Base-by-base conservation (phyloP, 2,888 invertebrate genomes). In the Polydesmus complanatus region DNA sequence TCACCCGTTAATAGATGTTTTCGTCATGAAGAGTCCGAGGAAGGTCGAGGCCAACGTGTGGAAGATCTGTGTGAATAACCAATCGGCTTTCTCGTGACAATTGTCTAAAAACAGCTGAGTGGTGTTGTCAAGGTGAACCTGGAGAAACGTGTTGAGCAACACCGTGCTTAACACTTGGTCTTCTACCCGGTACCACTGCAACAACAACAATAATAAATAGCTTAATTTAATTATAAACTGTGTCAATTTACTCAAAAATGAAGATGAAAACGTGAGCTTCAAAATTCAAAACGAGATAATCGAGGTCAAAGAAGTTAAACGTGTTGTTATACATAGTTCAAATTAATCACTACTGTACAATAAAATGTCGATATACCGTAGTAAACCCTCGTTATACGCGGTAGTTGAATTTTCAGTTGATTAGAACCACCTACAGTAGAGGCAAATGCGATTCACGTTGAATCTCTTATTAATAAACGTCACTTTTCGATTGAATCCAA, bases 1-100 rank as follows among this genome's bases (percentile, higher is more conserved):
- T 82, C 75, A 90, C 83, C 95, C 95, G 77, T 96, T 97, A 66
- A 94, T 88, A 68, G 93, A 92, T 1, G 96, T 97, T 73, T 88
- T 86, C 27, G 92, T 88, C 85, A 95, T 87, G 77, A 96, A 92
- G 76, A 86, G 83, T 65, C 86, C 83, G 22, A 96, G 80, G 50
- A 95, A 76, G n/a, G 87, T 81, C 69, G 87, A 85, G 19, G 88
- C 88, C 48, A 96, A 68, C 48, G 88, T 82, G 75, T 95, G 90
- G 85, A 89, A 92, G 64, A 94, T 78, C 75, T 97, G 93, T 26
- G 88, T 83, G 76, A 91, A 83, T 61, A 95, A 76, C 80, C 86
- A 87, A 68, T 89, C 86, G 2, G 89, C 86, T 73, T 88, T 87
- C 67, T 86, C 84, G 65, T 83, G 81, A 67, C 88, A 86, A 59